Evolutionary conservation across 1,140 invertebrate genomes (phyloP).

Genomic region (Pseudomyrmex pallidus): DNA sequence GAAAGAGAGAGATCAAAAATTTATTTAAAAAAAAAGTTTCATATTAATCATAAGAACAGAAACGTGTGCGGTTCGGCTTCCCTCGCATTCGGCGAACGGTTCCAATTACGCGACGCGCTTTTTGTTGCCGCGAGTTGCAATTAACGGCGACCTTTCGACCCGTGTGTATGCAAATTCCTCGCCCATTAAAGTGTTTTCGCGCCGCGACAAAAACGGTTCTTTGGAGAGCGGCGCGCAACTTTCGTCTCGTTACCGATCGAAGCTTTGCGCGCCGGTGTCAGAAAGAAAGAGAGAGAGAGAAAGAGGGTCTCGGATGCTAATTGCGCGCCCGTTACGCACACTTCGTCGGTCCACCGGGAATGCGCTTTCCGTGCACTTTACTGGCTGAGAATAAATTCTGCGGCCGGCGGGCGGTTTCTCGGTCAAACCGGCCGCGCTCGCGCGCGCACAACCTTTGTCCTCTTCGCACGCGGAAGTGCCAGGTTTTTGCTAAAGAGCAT

Average conservation of each 20-base stretch:
- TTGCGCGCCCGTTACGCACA: constrained; percentile 10
- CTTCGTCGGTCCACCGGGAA: constrained; percentile 14
- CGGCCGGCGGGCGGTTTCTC: constrained; percentile 48
- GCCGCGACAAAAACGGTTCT: constrained; percentile 14
- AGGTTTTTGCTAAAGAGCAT: constrained; percentile 45
- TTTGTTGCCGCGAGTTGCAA: background rate
- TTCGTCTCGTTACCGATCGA: constrained; percentile 47
- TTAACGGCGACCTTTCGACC: background rate
- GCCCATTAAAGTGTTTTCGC: constrained; percentile 44
- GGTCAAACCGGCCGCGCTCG: constrained; percentile 1
- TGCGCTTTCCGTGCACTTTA: constrained; percentile 45
- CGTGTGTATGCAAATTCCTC: constrained; percentile 30
- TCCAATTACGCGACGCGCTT: constrained; percentile 29
- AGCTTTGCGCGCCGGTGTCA: background rate
- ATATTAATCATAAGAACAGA: background rate
- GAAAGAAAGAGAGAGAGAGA: background rate
- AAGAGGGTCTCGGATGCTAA: background rate
- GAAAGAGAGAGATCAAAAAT: background rate
- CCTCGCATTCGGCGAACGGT: no score
- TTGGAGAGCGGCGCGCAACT: constrained; percentile 26
- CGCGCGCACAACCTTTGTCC: constrained; percentile 32
- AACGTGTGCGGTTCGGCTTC: background rate
- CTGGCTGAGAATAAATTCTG: constrained; percentile 51
- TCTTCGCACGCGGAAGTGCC: constrained; percentile 31
- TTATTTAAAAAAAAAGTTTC: constrained; percentile 11